Conservation (phyloP, 2,797 vertebrate genomes). For the Scleropages formosus region DNA sequence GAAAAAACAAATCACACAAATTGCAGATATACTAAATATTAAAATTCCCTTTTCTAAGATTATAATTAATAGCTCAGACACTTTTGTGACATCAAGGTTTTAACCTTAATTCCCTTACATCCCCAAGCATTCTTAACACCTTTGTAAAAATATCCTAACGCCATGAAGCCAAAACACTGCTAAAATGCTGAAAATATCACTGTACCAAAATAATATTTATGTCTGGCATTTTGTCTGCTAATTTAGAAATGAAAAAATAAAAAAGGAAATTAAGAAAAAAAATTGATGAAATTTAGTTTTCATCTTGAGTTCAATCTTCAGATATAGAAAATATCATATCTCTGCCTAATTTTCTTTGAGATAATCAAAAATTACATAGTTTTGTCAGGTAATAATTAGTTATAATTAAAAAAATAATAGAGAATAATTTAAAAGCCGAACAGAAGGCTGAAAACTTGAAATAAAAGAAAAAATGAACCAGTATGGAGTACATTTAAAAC, state of each 20-base stretch:
- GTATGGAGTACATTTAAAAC: slow-evolving; percentile 38
- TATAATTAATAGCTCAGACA: not conserved
- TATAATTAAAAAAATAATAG: too few relatives aligned
- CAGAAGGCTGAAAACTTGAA: not conserved
- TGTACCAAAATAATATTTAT: not conserved
- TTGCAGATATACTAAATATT: too few relatives aligned
- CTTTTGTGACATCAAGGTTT: not conserved
- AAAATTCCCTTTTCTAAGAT: slow-evolving; percentile 2
- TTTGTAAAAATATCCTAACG: not conserved
- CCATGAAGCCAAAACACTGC: not conserved
- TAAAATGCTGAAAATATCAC: not conserved
- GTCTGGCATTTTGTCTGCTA: not conserved
- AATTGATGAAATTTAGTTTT: too few relatives aligned
- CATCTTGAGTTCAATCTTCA: too few relatives aligned
- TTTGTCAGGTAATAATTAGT: too few relatives aligned
- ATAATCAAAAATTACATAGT: too few relatives aligned
- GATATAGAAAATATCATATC: too few relatives aligned
- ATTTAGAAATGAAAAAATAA: not conserved
- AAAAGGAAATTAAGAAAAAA: too few relatives aligned
- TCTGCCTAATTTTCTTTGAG: too few relatives aligned
- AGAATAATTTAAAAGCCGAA: too few relatives aligned
- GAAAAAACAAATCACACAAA: too few relatives aligned
- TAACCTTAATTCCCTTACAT: not conserved
- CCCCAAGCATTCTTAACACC: not conserved
- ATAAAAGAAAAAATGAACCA: not conserved